Percentiles rank a stretch among this genome's conserved stretches.
Evolutionary conservation across 2,797 vertebrate species (phyloP).

Genomic region (Poecilia picta): DNA sequence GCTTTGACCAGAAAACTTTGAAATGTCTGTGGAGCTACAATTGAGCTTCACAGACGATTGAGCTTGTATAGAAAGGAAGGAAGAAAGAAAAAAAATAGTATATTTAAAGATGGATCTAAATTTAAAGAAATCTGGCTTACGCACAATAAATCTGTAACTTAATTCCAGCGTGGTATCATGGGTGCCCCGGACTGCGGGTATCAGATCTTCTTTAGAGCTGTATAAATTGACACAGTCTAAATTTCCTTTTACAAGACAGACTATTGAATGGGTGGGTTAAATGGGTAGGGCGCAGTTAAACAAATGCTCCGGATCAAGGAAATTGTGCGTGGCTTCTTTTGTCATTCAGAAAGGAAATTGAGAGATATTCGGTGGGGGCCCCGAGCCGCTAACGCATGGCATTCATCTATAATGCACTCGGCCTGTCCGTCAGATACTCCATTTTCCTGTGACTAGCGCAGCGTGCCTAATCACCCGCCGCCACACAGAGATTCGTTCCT

Average conservation of each 20-base stretch:
- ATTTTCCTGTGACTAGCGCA: constrained; percentile 86
- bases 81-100: constrained; percentile 10
- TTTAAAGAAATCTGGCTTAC: constrained; percentile 42
- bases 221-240: constrained; percentile 79
- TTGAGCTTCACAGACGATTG: neutral
- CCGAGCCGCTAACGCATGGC: constrained; percentile 59
- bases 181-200: constrained; percentile 45
- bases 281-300: constrained; percentile 78
- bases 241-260: constrained; percentile 75
- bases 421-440: constrained; percentile 84
- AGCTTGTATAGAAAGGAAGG: constrained; percentile 11
- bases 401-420: constrained; percentile 84
- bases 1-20: constrained; percentile 55
- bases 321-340: constrained; percentile 80
- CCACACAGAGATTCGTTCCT: constrained; percentile 56
- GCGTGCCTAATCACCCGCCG: constrained; percentile 86
- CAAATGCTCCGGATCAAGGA: constrained; percentile 80
- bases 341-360: constrained; percentile 79
- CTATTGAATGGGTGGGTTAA: constrained; percentile 78
- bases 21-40: constrained; percentile 32
- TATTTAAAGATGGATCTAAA: constrained; percentile 51
- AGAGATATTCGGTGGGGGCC: constrained; percentile 71
- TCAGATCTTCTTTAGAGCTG: constrained; percentile 66
- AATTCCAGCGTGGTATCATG: constrained; percentile 57
- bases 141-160: constrained; percentile 39